Evolutionary conservation across 1,140 invertebrate species (phyloP).

Genomic region (Drosophila jambulina): DNA sequence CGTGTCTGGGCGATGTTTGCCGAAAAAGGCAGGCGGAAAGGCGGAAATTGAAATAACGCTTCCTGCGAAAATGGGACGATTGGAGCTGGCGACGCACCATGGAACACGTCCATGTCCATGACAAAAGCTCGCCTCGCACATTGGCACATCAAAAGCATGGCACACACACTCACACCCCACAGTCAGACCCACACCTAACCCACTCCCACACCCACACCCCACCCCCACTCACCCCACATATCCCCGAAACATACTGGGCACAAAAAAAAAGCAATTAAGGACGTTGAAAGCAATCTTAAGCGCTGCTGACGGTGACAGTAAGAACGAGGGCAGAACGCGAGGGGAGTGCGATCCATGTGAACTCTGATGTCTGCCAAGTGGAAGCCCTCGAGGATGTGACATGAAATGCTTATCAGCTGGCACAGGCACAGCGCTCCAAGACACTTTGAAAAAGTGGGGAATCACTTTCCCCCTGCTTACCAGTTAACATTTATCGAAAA

Average conservation of each 20-base stretch:
- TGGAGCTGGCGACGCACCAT: conserved; percentile 25
- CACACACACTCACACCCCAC: conserved; percentile 31
- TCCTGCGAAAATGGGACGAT: conserved; percentile 68
- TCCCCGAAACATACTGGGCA: conserved; percentile 14
- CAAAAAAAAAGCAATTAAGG: conserved; percentile 82
- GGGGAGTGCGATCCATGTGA: conserved; percentile 54
- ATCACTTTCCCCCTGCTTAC: no score
- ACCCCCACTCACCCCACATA: not conserved
- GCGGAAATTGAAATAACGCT: conserved; percentile 82
- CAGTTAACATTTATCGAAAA: not conserved
- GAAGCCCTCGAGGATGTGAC: conserved; percentile 81
- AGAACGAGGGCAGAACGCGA: conserved; percentile 34
- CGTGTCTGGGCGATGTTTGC: conserved; percentile 75
- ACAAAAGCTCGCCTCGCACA: conserved; percentile 71
- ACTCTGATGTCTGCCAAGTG: conserved; percentile 55
- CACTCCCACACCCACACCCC: not conserved
- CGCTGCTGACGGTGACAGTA: conserved; percentile 79
- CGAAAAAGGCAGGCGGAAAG: conserved; percentile 65
- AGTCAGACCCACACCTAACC: no score
- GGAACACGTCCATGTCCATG: conserved; percentile 61
- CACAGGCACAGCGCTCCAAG: conserved; percentile 28
- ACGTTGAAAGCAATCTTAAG: conserved; percentile 84
- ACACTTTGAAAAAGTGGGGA: not conserved
- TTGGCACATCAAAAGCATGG: conserved; percentile 73
- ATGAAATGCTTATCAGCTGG: conserved; percentile 83